Evolutionary conservation across 2,888 invertebrate genomes (phyloP).

Genomic region (Heterodera filipjevi): DNA sequence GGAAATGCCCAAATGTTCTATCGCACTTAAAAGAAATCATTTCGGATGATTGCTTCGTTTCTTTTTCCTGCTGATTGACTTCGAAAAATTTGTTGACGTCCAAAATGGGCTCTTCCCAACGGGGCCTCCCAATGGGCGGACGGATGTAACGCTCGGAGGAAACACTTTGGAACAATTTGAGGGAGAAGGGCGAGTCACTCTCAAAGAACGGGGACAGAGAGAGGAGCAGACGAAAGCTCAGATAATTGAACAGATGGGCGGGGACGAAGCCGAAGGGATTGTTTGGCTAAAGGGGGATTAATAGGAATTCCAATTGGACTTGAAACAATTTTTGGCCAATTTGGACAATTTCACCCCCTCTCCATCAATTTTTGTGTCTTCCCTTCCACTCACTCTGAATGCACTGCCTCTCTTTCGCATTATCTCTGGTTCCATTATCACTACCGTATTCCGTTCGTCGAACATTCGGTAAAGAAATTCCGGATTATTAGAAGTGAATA

Average conservation of each 20-base stretch:
- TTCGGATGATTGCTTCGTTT: not conserved
- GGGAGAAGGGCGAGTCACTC: not conserved
- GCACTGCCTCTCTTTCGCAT: slow-evolving; percentile 3
- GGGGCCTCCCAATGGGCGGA: not conserved
- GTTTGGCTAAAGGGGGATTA: not conserved
- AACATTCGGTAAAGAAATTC: not conserved
- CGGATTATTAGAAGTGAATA: not conserved
- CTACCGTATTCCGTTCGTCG: not conserved
- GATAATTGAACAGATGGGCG: slow-evolving; percentile 47
- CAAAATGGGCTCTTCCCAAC: not conserved
- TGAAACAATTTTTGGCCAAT: too few species aligned
- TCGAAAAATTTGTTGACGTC: not conserved
- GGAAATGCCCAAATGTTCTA: not conserved
- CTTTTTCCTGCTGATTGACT: slow-evolving; percentile 7
- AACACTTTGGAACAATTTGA: not conserved
- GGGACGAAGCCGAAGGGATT: slow-evolving; percentile 42
- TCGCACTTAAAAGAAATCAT: not conserved
- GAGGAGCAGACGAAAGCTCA: slow-evolving; percentile 46
- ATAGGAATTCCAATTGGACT: not conserved
- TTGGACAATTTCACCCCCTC: not conserved
- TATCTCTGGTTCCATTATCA: slow-evolving; percentile 20
- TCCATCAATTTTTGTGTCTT: too few species aligned
- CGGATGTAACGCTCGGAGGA: slow-evolving; percentile 20
- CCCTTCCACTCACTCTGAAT: not conserved
- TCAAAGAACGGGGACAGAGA: not conserved